phyloP scores from a whole-genome alignment of 2,113 vertebrate genomes.

The Archocentrus centrarchus region DNA sequence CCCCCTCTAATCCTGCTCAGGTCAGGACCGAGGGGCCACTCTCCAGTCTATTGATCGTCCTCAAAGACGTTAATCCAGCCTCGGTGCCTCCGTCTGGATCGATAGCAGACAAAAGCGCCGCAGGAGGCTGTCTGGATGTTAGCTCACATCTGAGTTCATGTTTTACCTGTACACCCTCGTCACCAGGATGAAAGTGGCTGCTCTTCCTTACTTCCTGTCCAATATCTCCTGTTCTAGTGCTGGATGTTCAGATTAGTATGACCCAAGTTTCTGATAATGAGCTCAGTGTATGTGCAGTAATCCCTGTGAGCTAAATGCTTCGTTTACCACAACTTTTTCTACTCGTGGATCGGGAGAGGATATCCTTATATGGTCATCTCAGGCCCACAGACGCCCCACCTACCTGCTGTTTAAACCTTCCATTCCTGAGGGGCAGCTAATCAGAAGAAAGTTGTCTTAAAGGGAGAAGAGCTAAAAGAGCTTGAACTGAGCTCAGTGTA shows the following conservation, averaged over 20 bases:
- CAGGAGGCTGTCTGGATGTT: constrained; percentile 52
- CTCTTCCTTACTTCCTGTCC: background rate
- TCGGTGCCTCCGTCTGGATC: constrained; percentile 33
- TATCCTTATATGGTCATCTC: too few relatives aligned
- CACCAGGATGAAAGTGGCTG: accelerated
- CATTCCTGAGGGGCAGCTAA: background rate
- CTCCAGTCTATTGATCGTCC: constrained; percentile 30
- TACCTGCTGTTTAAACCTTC: background rate
- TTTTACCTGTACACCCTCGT: constrained; percentile 4
- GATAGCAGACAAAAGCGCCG: constrained; percentile 46
- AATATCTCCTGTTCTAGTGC: accelerated
- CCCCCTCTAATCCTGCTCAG: constrained; percentile 52
- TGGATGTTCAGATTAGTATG: background rate
- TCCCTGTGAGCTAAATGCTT: too few relatives aligned
- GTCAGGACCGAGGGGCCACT: constrained; percentile 38
- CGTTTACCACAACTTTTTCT: too few relatives aligned
- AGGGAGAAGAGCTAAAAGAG: background rate
- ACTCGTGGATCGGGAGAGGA: background rate
- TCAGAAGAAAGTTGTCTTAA: background rate
- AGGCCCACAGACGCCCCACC: background rate
- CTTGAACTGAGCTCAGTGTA: too few relatives aligned
- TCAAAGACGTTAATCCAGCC: constrained; percentile 50
- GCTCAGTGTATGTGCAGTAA: background rate
- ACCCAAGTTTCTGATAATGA: background rate
- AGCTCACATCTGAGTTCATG: background rate